A percentile compares a stretch with the other conserved stretches of the same genome.
phyloP scores from a whole-genome alignment of 2,888 invertebrate genomes.

The Drosophila imparisetae region DNA sequence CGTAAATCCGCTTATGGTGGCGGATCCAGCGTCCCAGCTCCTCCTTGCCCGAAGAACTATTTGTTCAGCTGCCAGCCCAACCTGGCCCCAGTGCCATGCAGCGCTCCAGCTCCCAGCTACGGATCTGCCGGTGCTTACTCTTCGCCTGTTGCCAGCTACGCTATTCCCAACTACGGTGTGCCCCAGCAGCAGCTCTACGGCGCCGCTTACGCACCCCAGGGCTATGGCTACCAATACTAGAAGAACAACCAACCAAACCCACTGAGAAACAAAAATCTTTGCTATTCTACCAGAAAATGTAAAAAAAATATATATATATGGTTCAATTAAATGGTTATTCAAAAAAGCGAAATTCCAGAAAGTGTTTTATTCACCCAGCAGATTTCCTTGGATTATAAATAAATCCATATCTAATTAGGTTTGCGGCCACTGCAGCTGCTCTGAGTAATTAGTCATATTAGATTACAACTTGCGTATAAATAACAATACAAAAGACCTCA shows the following conservation, averaged over 20 bases:
- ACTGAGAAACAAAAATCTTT: conserved; percentile 34
- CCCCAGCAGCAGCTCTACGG: conserved; percentile 67
- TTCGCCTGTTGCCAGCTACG: conserved; percentile 71
- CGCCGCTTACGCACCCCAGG: conserved; percentile 65
- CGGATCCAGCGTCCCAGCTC: conserved; percentile 64
- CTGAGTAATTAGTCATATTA: neutral
- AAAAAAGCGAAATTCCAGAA: conserved; percentile 20
- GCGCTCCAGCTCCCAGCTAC: conserved; percentile 60
- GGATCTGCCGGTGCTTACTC: conserved; percentile 79
- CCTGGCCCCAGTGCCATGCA: conserved; percentile 77
- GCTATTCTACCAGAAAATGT: conserved; percentile 38
- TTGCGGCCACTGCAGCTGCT: conserved; percentile 17
- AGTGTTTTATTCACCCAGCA: conserved; percentile 20
- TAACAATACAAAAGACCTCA: neutral
- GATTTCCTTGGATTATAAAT: neutral
- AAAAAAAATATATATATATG: conserved; percentile 51
- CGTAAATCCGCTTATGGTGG: conserved; percentile 78
- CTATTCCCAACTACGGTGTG: conserved; percentile 64
- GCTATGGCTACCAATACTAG: conserved; percentile 62
- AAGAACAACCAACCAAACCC: conserved; percentile 8
- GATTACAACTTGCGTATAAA: neutral
- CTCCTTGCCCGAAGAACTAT: conserved; percentile 81
- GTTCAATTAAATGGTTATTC: conserved; percentile 31
- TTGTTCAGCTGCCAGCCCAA: conserved; percentile 80
- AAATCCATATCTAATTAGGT: neutral